Evolutionary conservation across 1,140 invertebrate genomes (phyloP).

Genomic region (Macrocentrus cingulum): DNA sequence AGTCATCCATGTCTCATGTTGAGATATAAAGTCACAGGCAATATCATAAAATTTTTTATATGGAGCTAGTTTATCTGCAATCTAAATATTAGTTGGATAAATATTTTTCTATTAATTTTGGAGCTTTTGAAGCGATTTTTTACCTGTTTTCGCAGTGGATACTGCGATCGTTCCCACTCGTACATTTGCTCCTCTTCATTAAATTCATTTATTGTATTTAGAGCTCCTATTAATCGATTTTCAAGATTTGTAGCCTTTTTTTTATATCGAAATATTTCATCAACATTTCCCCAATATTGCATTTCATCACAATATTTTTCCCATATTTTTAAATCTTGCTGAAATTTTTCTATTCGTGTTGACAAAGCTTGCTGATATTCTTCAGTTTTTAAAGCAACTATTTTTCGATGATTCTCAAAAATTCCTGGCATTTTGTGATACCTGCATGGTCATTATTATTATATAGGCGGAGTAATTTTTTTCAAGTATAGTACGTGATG

Average conservation of each 20-base stretch:
- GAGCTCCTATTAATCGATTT: slow-evolving; percentile 65
- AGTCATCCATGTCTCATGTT: slow-evolving; percentile 81
- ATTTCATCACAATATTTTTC: slow-evolving; percentile 83
- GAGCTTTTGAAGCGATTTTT: too few species aligned
- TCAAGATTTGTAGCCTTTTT: slow-evolving; percentile 77
- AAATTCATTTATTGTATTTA: slow-evolving; percentile 83
- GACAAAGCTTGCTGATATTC: slow-evolving; percentile 85
- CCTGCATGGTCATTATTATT: slow-evolving; percentile 38
- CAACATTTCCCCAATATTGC: slow-evolving; percentile 85
- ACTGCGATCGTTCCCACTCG: slow-evolving; percentile 85
- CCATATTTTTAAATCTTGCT: slow-evolving; percentile 79
- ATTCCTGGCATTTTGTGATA: slow-evolving; percentile 77
- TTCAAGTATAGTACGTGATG: too few species aligned
- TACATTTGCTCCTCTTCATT: slow-evolving; percentile 92
- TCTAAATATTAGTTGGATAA: slow-evolving; percentile 51
- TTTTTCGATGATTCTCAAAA: slow-evolving; percentile 78
- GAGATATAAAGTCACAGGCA: slow-evolving; percentile 81
- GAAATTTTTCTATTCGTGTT: slow-evolving; percentile 70
- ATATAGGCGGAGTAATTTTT: too few species aligned
- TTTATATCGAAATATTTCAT: slow-evolving; percentile 82
- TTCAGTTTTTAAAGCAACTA: slow-evolving; percentile 78
- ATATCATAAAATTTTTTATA: slow-evolving; percentile 90
- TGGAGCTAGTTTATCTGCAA: slow-evolving; percentile 75
- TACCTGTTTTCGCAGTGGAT: slow-evolving; percentile 77
- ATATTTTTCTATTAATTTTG: too few species aligned